phyloP scores from a whole-genome alignment of 30 jellyfish, hydroid and myxozoan genomes.

The Rhopilema esculentum region DNA sequence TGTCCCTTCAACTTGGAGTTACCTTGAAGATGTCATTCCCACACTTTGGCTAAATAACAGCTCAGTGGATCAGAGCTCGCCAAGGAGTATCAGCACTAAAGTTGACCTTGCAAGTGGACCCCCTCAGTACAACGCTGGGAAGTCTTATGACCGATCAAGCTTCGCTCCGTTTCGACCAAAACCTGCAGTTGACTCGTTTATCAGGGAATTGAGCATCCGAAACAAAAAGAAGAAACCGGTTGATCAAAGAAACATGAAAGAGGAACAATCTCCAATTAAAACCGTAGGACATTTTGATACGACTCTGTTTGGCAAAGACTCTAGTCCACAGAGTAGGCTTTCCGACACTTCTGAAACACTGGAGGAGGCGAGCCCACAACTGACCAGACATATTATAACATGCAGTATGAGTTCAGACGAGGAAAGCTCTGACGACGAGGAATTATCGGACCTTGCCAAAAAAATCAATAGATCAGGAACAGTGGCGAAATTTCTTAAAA shows the following conservation, averaged over 20 bases:
- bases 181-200: conserved; percentile 54
- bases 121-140: conserved; percentile 40
- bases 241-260: neutral
- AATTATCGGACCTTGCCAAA: conserved; percentile 43
- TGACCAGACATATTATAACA: conserved; percentile 21
- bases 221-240: conserved; percentile 18
- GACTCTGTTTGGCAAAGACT: conserved; percentile 40
- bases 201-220: conserved; percentile 66
- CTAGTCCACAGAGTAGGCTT: neutral
- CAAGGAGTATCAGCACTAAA: conserved; percentile 19
- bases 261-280: neutral
- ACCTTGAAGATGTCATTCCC: conserved; percentile 53
- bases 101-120: conserved; percentile 43
- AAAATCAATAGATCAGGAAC: conserved; percentile 46
- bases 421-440: conserved; percentile 58
- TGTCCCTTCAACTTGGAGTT: conserved; percentile 82
- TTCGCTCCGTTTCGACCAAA: conserved; percentile 29
- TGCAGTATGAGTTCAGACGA: conserved; percentile 73
- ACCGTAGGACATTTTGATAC: conserved; percentile 64
- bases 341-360: conserved; percentile 2
- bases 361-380: conserved; percentile 1
- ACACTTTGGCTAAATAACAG: conserved; percentile 58
- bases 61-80: conserved; percentile 24
- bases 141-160: conserved; percentile 49
- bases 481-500: conserved; percentile 13